Evolutionary conservation across 2,113 vertebrate species (phyloP).

Genomic region (Amia ocellicauda): DNA sequence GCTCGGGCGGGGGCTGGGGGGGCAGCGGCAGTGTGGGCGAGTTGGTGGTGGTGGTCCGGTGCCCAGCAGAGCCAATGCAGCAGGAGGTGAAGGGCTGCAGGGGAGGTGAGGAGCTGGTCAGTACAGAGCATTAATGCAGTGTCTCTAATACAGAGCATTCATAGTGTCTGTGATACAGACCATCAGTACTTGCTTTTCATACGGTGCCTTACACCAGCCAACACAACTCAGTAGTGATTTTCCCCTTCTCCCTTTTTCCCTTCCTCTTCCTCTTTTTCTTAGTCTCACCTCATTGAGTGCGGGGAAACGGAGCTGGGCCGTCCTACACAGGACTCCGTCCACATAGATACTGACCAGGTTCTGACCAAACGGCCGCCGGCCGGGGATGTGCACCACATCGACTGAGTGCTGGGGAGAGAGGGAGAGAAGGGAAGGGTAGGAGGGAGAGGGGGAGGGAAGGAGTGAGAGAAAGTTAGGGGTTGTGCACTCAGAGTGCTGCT

Average conservation of each 20-base stretch:
- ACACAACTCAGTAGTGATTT: no score
- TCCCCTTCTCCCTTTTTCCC: no score
- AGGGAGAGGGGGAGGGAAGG: background rate
- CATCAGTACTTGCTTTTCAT: no score
- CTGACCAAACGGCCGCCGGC: constrained; percentile 89
- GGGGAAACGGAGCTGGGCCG: constrained; percentile 83
- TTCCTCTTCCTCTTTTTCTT: background rate
- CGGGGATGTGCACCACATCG: constrained; percentile 77
- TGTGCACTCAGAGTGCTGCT: no score
- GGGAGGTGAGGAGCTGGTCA: background rate
- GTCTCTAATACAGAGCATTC: no score
- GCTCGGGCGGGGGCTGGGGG: constrained; percentile 41
- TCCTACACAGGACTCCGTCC: constrained; percentile 75
- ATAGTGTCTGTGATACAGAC: no score
- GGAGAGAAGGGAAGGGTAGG: background rate
- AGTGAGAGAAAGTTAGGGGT: background rate
- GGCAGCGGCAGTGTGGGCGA: constrained; percentile 53
- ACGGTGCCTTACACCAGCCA: no score
- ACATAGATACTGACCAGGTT: constrained; percentile 84
- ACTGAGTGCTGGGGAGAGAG: constrained; percentile 75
- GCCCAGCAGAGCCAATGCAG: constrained; percentile 92
- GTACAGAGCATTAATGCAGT: no score
- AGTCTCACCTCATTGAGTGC: constrained; percentile 82
- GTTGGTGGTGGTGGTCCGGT: constrained; percentile 85
- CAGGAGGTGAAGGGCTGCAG: constrained; percentile 90